phyloP scores from a whole-genome alignment of 2,888 invertebrate genomes.

The Coelopa pilipes region DNA sequence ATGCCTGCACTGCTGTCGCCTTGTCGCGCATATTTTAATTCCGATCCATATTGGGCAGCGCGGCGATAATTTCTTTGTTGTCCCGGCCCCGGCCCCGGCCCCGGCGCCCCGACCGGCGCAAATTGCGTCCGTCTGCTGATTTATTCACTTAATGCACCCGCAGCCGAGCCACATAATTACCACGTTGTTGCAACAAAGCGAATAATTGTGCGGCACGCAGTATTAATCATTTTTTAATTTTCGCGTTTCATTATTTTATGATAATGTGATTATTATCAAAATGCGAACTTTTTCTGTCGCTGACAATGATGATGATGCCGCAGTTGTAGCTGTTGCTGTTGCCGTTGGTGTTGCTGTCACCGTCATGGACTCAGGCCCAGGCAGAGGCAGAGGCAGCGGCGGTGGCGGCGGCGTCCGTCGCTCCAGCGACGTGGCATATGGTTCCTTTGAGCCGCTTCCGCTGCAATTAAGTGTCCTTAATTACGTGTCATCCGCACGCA shows the following conservation, averaged over 20 bases:
- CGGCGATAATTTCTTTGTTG: neutral
- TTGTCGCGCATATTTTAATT: conserved; percentile 2
- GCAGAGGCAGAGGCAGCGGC: neutral
- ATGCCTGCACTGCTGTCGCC: too few relatives aligned
- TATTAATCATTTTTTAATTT: conserved; percentile 41
- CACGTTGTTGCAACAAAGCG: conserved; percentile 33
- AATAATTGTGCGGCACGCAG: conserved; percentile 35
- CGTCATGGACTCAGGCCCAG: neutral
- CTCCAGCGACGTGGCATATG: too few relatives aligned
- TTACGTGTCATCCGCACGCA: conserved; percentile 34
- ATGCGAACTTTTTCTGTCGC: conserved; percentile 12
- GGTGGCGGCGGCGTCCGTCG: neutral
- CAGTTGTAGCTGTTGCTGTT: conserved; percentile 3
- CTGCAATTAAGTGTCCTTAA: conserved; percentile 28
- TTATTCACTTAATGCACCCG: conserved; percentile 36
- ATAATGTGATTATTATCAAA: conserved; percentile 37
- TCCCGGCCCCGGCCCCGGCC: neutral
- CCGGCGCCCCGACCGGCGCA: neutral
- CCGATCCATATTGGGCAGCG: neutral
- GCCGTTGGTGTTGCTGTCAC: conserved; percentile 18
- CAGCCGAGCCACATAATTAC: conserved; percentile 33
- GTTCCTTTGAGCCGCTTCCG: neutral
- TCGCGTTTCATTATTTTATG: conserved; percentile 34
- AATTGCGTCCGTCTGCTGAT: conserved; percentile 29
- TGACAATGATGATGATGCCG: neutral